Base-by-base conservation (phyloP, 2,113 vertebrate genomes). In the Podiceps cristatus region DNA sequence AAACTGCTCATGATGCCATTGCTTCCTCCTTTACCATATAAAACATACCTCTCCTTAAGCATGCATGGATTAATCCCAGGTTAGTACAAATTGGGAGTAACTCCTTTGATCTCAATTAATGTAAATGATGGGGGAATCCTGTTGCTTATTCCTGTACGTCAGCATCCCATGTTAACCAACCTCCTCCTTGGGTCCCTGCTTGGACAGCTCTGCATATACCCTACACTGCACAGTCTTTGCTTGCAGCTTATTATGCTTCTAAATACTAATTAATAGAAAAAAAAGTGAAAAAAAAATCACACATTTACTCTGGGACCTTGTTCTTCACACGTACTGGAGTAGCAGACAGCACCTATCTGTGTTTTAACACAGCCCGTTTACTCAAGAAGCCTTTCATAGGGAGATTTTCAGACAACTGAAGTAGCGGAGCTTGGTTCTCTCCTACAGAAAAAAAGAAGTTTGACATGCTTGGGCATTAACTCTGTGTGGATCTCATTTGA, bases 401-500 rank as follows among this genome's bases (percentile, higher is more conserved):
- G 80, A 89, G 88, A 85, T 95, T 95, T 91, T 82, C 80, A 90
- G 80, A 88, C 73, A 96, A 87, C 80, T 31, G 11, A 96, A 85
- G 96, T 71, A 95, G 83, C 76, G 94, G 74, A 90, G 86, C 80
- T 50, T 85, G 69, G 88, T 85, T 94, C 73, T 94, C 81, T 95
- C 67, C 84, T 47, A 79, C 76, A 75, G 58, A 91, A 95, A 95
- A 83, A 96, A 94, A 95, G 77, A 20, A 82, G n/a, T 67, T 95
- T 84, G 96, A 97, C 88, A 73, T 93, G 97, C 83, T 95, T 97
- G 92, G 58, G 42, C 83, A 97, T 96, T 96, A 95, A 96, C 92
- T 94, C 93, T 92, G 91, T 58, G 96, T 97, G 96, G 95, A 96
- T 98, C 97, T 97, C 97, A 98, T 98, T 98, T 97, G 97, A 98